These are phyloP conservation scores for Toxotes lorentzi DNA, from an alignment of 2,797 vertebrate genomes.

Conservation along the genomic window DNA sequence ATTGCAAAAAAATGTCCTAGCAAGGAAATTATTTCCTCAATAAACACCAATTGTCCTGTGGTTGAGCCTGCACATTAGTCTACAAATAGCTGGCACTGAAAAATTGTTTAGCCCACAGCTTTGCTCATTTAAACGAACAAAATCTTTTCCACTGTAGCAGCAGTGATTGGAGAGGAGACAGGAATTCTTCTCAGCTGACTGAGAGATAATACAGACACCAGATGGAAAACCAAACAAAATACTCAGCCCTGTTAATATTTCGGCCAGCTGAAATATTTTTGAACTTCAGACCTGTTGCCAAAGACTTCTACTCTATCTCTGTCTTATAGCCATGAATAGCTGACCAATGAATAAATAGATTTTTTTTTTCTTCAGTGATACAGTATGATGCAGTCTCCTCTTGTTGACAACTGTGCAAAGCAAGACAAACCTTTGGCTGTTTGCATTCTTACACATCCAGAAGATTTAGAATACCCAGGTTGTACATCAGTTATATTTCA, in stretches of 20 bases:
- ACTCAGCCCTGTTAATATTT: conserved; percentile 25
- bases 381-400: neutral
- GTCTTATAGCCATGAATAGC: neutral
- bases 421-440: neutral
- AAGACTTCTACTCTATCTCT: neutral
- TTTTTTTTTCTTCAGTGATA: neutral
- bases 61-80: neutral
- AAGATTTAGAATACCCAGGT: neutral
- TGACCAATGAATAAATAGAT: neutral
- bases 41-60: neutral
- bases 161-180: conserved; percentile 36
- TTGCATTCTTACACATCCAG: too few relatives aligned
- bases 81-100: conserved; percentile 29
- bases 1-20: conserved; percentile 3
- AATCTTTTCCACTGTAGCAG: conserved; percentile 25
- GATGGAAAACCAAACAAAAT: conserved; percentile 19
- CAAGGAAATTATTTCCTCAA: neutral
- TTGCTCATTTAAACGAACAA: conserved; percentile 32
- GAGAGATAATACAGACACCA: conserved; percentile 27
- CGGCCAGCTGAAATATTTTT: conserved; percentile 7
- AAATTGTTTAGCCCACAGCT: conserved; percentile 41
- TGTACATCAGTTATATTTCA: neutral
- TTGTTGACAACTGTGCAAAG: neutral
- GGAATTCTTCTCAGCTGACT: conserved; percentile 31
- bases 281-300: conserved; percentile 14